phyloP scores from a whole-genome alignment of 2,888 invertebrate genomes.

The Capitulum mitella region DNA sequence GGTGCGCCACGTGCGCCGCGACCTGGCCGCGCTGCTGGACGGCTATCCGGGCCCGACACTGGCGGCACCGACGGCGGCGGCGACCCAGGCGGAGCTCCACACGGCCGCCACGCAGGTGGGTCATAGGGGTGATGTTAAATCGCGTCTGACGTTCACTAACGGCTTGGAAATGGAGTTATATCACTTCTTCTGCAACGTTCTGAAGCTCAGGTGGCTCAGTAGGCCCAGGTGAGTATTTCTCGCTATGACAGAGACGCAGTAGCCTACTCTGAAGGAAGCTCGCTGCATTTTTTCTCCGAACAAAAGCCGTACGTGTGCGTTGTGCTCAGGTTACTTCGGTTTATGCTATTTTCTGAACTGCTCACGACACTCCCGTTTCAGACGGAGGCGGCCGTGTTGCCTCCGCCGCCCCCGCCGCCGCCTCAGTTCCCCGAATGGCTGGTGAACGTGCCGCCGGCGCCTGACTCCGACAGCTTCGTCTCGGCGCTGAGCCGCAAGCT shows the following conservation, averaged over 20 bases:
- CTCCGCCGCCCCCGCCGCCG: not conserved
- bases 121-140: not conserved
- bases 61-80: not conserved
- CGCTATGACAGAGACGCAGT: too few relatives aligned
- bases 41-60: too few relatives aligned
- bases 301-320: too few relatives aligned
- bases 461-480: not conserved
- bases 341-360: too few relatives aligned
- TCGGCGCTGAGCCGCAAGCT: slow-evolving; percentile 11
- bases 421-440: not conserved
- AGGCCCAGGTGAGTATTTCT: too few relatives aligned
- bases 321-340: too few relatives aligned
- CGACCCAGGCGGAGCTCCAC: not conserved
- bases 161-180: not conserved
- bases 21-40: not conserved
- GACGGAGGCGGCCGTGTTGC: not conserved
- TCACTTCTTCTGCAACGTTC: too few relatives aligned
- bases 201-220: too few relatives aligned
- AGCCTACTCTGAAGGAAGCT: too few relatives aligned
- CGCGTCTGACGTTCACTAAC: too few relatives aligned
- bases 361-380: too few relatives aligned
- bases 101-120: not conserved
- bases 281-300: too few relatives aligned
- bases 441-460: not conserved
- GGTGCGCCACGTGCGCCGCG: not conserved